Percentiles rank a stretch among this genome's conserved stretches.
phyloP scores from a whole-genome alignment of 2,113 vertebrate genomes.

The rabbit (Oryctolagus cuniculus) region mOryCun1.1 NC_091437.1:62577001-62577500 shows the following conservation, averaged over 20 bases:
- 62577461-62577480: too few species aligned
- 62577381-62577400: too few species aligned
- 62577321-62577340: too few species aligned
- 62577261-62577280: not conserved
- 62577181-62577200: constrained; percentile 16
- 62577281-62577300: too few species aligned
- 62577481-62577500: too few species aligned
- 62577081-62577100: constrained; percentile 56
- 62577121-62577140: constrained; percentile 40
- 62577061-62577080: not conserved
- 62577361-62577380: too few species aligned
- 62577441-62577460: too few species aligned
- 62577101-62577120: constrained; percentile 68
- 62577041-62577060: constrained; percentile 14
- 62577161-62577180: constrained; percentile 26
- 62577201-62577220: constrained; percentile 54
- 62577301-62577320: too few species aligned
- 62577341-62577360: too few species aligned
- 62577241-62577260: constrained; percentile 37
- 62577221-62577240: constrained; percentile 42
- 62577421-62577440: too few species aligned
- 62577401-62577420: too few species aligned
- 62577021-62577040: not conserved
- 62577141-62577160: constrained; percentile 9
- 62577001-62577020: not conserved